Conservation (phyloP, 1,140 invertebrate species). For the Caerostris extrusa region DNA sequence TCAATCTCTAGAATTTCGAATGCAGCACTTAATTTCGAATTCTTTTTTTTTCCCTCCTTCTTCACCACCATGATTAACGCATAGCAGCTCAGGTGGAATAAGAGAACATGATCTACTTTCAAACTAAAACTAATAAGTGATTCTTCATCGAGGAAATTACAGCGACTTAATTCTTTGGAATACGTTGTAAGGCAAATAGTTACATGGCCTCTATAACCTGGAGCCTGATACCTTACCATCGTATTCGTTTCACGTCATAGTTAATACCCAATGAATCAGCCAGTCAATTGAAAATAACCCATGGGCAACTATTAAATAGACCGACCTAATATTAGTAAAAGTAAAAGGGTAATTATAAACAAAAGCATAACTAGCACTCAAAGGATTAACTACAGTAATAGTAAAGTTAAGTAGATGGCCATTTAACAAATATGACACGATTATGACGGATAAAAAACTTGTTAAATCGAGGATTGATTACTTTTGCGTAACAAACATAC, state of each 20-base stretch:
- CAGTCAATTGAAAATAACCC: no score
- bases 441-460: no score
- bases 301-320: no score
- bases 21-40: neutral
- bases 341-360: no score
- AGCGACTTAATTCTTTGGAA: neutral
- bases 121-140: neutral
- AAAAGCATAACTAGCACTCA: no score
- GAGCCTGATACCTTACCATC: neutral
- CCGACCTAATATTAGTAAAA: no score
- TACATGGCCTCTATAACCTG: neutral
- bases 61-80: neutral
- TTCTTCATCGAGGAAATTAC: conserved; percentile 7
- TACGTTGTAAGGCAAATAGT: neutral
- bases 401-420: no score
- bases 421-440: no score
- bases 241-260: neutral
- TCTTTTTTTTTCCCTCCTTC: neutral
- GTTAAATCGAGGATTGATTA: no score
- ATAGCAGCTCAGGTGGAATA: neutral
- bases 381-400: no score
- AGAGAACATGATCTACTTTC: conserved; percentile 19
- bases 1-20: neutral
- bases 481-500: no score
- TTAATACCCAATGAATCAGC: no score